Conservation (phyloP, 2,113 vertebrate species). For the Promerops cafer region DNA sequence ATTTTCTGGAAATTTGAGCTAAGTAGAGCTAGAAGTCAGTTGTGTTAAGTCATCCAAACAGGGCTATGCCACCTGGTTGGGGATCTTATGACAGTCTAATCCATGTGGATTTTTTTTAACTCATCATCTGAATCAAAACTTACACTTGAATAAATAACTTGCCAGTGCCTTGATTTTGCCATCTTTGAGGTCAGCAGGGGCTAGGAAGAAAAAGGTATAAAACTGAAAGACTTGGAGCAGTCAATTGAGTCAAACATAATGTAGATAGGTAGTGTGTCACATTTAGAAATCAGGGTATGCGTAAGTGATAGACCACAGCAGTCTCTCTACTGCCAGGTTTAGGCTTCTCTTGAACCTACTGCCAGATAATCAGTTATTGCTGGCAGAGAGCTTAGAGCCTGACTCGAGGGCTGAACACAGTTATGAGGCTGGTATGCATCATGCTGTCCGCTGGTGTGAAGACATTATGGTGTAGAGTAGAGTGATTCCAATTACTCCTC, state of each 20-base stretch:
- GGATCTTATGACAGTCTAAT: background rate
- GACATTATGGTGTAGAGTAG: background rate
- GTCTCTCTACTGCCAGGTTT: background rate
- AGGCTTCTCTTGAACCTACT: background rate
- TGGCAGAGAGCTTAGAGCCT: background rate
- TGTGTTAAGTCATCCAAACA: conserved; percentile 9
- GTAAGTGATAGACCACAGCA: background rate
- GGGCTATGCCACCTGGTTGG: background rate
- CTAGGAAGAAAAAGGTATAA: background rate
- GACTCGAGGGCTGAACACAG: background rate
- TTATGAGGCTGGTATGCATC: background rate
- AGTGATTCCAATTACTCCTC: background rate
- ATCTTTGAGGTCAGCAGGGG: background rate
- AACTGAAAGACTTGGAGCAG: background rate
- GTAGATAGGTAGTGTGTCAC: background rate
- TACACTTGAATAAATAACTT: background rate
- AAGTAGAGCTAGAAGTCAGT: background rate
- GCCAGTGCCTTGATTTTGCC: background rate
- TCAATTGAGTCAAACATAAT: background rate
- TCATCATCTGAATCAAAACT: background rate
- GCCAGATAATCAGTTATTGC: conserved; percentile 3
- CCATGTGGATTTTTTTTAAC: background rate
- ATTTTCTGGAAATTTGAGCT: conserved; percentile 34
- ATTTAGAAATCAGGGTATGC: background rate
- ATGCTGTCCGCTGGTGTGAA: background rate